phyloP scores from a whole-genome alignment of 2,797 vertebrate species.

The Poecilia velifera region DNA sequence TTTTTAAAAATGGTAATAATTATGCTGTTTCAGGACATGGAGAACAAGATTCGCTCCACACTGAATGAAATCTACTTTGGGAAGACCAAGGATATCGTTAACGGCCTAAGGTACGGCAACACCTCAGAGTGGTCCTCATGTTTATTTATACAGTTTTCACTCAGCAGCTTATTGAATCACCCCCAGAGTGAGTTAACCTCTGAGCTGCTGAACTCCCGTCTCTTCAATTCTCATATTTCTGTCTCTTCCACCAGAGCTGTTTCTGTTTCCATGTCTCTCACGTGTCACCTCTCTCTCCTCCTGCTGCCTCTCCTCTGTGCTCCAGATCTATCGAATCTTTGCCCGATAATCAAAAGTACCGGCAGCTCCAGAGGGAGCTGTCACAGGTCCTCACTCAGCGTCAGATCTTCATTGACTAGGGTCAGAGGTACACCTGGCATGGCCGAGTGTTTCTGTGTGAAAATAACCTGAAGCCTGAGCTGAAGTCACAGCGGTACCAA shows the following conservation, averaged over 20 bases:
- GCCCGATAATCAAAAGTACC: conserved; percentile 99
- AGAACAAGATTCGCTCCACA: conserved; percentile 99
- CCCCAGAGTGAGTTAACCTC: background rate
- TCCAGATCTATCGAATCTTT: conserved; percentile 98
- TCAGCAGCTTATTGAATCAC: background rate
- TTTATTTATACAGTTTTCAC: background rate
- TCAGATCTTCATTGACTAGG: conserved; percentile 99
- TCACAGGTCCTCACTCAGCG: conserved; percentile 99
- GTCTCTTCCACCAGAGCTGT: background rate
- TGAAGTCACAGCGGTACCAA: background rate
- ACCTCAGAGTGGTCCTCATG: background rate
- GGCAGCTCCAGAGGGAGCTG: conserved; percentile 98
- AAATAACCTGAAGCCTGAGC: background rate
- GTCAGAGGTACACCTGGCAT: conserved; percentile 89
- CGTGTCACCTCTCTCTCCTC: conserved; percentile 40
- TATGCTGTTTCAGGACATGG: conserved; percentile 89
- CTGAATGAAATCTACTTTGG: conserved; percentile 99
- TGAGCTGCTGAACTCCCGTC: background rate
- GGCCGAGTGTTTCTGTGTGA: conserved; percentile 55
- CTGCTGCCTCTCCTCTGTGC: conserved; percentile 58
- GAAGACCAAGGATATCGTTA: conserved; percentile 99
- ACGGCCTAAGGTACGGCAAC: conserved; percentile 90
- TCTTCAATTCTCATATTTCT: conserved; percentile 8
- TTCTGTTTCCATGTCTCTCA: conserved; percentile 10
- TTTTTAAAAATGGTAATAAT: background rate